Percentiles rank a stretch among this genome's conserved stretches.
These are phyloP conservation scores for Puntigrus tetrazona DNA, from an alignment of 2,113 vertebrate species.

Conservation along the genomic window DNA sequence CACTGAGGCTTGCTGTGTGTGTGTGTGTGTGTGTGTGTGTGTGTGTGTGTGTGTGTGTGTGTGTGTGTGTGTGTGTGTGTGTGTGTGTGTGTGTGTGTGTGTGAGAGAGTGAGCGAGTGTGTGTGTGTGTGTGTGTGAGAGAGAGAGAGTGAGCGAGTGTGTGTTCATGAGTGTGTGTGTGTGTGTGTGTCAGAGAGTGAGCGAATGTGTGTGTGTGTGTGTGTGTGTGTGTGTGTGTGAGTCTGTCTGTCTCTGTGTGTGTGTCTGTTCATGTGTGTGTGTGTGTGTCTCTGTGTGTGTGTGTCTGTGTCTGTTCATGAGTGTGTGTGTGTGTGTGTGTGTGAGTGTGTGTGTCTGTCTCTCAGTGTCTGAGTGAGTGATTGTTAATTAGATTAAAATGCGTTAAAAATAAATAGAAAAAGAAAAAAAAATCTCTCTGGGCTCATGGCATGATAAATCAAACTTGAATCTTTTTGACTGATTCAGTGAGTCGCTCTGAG, in stretches of 20 bases:
- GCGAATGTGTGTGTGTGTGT: neutral
- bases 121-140: neutral
- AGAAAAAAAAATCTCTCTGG: no score
- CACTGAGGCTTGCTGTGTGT: no score
- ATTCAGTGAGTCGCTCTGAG: no score
- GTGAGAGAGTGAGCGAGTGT: neutral
- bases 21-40: neutral
- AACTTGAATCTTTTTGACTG: no score
- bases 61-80: conserved; percentile 2
- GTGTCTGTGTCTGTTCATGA: no score
- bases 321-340: conserved; percentile 63
- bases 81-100: no score
- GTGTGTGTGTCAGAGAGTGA: no score
- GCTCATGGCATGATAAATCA: no score
- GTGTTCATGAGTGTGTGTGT: conserved; percentile 54
- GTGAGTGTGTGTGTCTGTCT: neutral
- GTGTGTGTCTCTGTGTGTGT: conserved; percentile 34
- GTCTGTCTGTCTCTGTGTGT: no score
- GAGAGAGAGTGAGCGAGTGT: no score
- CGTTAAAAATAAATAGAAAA: no score
- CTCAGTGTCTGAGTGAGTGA: conserved; percentile 52
- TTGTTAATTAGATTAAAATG: no score
- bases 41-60: neutral
- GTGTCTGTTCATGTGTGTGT: conserved; percentile 62
- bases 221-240: conserved; percentile 44